Conservation (phyloP, 2,888 invertebrate species). For the Heliconius charithonia region DNA sequence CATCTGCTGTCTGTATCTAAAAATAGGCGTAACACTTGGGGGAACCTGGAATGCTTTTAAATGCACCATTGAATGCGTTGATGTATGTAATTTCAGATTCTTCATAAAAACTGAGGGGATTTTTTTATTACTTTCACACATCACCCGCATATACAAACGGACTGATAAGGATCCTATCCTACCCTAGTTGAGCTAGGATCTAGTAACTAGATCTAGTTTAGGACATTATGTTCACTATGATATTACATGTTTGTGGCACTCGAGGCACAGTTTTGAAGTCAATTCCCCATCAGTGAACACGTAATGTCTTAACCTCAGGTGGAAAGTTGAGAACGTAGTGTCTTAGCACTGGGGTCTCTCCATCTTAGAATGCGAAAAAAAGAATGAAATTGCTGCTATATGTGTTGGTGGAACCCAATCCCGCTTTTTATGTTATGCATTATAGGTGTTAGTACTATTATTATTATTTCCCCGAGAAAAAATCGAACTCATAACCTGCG, state of each 20-base stretch:
- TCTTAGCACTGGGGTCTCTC: no score
- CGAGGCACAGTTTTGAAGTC: no score
- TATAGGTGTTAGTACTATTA: no score
- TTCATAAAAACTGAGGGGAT: slow-evolving; percentile 62
- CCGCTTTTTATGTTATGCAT: no score
- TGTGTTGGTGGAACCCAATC: no score
- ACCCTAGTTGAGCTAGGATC: no score
- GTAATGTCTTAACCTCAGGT: no score
- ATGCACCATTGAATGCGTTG: slow-evolving; percentile 67
- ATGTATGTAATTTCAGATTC: slow-evolving; percentile 76
- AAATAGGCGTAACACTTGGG: slow-evolving; percentile 62
- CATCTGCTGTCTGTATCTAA: slow-evolving; percentile 53
- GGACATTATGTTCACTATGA: background rate
- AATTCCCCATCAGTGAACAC: no score
- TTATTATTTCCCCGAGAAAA: background rate
- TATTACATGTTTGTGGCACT: no score
- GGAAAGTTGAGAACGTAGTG: no score
- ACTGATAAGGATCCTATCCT: background rate
- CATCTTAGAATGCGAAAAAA: no score
- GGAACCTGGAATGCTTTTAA: slow-evolving; percentile 52
- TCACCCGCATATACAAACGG: background rate
- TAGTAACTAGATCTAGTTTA: background rate
- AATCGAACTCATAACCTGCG: background rate
- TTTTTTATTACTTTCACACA: background rate
- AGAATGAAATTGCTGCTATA: no score